Evolutionary conservation across 2,113 vertebrate genomes (phyloP), one percentile per base, ranked within the genome.

Genomic region (Scomber japonicus): DNA sequence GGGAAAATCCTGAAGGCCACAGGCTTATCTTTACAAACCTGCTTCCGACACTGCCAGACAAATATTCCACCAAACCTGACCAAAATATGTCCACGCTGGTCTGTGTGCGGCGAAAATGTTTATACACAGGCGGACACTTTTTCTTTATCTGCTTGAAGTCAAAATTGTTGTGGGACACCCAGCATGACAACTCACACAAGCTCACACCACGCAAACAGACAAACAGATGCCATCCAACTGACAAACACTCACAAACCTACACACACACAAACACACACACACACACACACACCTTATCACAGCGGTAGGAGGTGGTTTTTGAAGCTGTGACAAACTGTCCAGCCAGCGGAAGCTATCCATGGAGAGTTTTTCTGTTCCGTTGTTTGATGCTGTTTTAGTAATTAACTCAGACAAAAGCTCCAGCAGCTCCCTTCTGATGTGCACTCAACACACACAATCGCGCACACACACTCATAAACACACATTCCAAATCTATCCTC

Each of bases 351-450:
- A 16, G 21, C 61, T 65, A 75, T 84, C 81, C 78, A 61, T 44
- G 72, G 83, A 81, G 83, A 82, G 82, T 65, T 55, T 80, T 65
- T 82, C 66, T 78, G 49, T 82, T 81, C 61, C 21, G 60, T 82
- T 78, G 82, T 86, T 86, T 89, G 85, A 87, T 85, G 87, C 73
- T 65, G 78, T 62, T 90, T 91, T 82, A 80, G 82, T 84, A 83
- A 89, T 90, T 89, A 90, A 82, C 87, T 85, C 73, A 76, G 75
- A 87, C 86, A 88, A 91, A 88, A 82, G 71, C 85, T 71, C 69
- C 71, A 65, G 79, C 64, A 31, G 75, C 76, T 79, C 65, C 66
- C 64, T 56, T 81, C 72, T 83, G 87, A 81, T 82, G 84, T 75
- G 48, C 62, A 71, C 75, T 78, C 74, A 56, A 55, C 67, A 55